A percentile compares a stretch with the other conserved stretches of the same genome.
Conservation (phyloP, 2,888 invertebrate species). For the Lomographa bimaculata region DNA sequence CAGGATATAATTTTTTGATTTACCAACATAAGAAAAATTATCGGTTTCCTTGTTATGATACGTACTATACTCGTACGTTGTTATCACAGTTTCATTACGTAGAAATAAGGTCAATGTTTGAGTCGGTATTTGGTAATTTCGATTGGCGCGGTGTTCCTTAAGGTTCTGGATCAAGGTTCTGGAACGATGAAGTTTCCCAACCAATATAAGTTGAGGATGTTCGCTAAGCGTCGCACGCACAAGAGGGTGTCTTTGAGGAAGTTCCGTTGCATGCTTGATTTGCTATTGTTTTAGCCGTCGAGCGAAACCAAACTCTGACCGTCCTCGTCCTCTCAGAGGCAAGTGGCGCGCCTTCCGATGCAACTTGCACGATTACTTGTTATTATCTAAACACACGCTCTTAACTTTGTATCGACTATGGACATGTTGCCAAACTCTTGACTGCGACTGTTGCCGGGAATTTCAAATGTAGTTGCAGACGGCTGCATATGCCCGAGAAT, state of each 20-base stretch:
- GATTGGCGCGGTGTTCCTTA: conserved; percentile 18
- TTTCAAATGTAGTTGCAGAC: conserved; percentile 46
- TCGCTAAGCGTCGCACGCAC: conserved; percentile 77
- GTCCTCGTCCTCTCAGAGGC: conserved; percentile 51
- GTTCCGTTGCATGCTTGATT: conserved; percentile 81
- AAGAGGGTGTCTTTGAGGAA: conserved; percentile 75
- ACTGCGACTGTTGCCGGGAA: conserved; percentile 48
- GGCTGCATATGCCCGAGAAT: conserved; percentile 40
- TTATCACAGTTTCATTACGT: conserved; percentile 25
- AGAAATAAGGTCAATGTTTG: conserved; percentile 10
- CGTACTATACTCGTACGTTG: conserved; percentile 33
- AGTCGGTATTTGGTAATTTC: conserved; percentile 27
- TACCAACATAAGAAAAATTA: conserved; percentile 48
- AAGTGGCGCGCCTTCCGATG: conserved; percentile 61
- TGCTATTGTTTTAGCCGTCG: conserved; percentile 74
- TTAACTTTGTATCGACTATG: conserved; percentile 64
- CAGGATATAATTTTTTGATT: conserved; percentile 57
- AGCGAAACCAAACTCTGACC: conserved; percentile 71
- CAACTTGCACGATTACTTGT: conserved; percentile 70
- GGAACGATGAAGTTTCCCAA: conserved; percentile 69
- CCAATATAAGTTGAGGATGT: conserved; percentile 77
- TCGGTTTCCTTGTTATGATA: conserved; percentile 35
- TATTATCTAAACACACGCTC: conserved; percentile 69
- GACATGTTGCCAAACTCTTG: conserved; percentile 51
- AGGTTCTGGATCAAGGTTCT: conserved; percentile 48